Evolutionary conservation across 1,140 invertebrate species (phyloP), one percentile per base, ranked within the genome.

Genomic region (Heliothis virescens): DNA sequence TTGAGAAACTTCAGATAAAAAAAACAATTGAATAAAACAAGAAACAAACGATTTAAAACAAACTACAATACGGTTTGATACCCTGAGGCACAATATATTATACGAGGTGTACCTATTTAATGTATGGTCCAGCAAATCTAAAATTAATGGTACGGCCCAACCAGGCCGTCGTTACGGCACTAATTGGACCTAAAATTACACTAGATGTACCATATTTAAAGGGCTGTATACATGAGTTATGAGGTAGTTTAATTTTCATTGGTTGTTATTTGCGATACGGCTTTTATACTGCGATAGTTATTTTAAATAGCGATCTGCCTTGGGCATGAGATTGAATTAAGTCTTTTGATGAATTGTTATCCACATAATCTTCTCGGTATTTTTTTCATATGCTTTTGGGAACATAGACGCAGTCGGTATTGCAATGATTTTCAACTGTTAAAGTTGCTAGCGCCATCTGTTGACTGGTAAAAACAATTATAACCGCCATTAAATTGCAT

Each of bases 111-210:
- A n/a, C 13, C 21, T 15, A 26, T 69, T 53, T 69, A 48, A 71
- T 29, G 67, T 53, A 52, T 53, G 48, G 15, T 13, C 47, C n/a
- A 7, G 12, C 67, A 13, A 52, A 53, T 53, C 48, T 71, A 13
- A 71, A 53, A 71, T 71, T 50, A 71, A 71, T 71, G 67, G 18
- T 53, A 53, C 29, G 21, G 21, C 21, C 48, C 21, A 12, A 52
- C 48, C n/a, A 53, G 63, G 21, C 21, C 48, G 2, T 29, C 67
- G 67, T 71, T 71, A 71, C 13, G n/a, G 3, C 21, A 4, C n/a
- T 53, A 71, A 71, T 71, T 71, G 48, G 48, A 29, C 21, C 48
- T 52, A 10, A 50, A 71, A 71, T 71, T 53, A 50, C 47, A 41
- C 47, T 50, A 16, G 5, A 34, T 41, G 34, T 9, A 48, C 4